Evolutionary conservation across 2,888 invertebrate species (phyloP).

Genomic region (Agrotis exclamationis): DNA sequence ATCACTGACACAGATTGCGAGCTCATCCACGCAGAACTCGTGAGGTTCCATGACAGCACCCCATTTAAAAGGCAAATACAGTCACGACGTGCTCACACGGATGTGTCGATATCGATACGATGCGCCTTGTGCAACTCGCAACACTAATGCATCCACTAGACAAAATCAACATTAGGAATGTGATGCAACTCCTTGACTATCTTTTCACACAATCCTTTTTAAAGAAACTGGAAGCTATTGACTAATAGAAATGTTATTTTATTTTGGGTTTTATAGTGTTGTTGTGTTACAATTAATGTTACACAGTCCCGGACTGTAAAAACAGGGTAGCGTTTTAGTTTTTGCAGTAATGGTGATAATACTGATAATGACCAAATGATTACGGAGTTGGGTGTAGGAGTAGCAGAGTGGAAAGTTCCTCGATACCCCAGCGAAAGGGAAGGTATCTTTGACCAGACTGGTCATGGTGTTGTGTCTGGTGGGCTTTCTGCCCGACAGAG

Average conservation of each 20-base stretch:
- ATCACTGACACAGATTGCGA: constrained; percentile 83
- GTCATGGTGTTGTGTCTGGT: no score
- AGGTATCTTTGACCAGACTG: no score
- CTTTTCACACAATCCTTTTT: constrained; percentile 28
- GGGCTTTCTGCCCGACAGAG: no score
- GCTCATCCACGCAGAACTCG: constrained; percentile 85
- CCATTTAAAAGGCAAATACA: constrained; percentile 87
- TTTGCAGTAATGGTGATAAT: no score
- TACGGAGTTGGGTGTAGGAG: no score
- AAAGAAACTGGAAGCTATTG: constrained; percentile 11
- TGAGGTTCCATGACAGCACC: constrained; percentile 82
- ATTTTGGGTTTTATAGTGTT: neutral
- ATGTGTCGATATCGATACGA: constrained; percentile 76
- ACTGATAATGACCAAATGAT: no score
- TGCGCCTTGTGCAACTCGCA: constrained; percentile 72
- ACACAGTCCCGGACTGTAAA: no score
- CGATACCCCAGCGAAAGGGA: no score
- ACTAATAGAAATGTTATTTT: neutral
- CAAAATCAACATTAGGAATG: constrained; percentile 60
- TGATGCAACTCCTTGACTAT: constrained; percentile 53
- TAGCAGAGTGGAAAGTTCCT: no score
- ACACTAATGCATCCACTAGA: constrained; percentile 67
- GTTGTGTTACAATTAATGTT: no score
- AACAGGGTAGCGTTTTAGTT: no score
- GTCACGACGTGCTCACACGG: constrained; percentile 84